Percentiles rank a stretch among this genome's conserved stretches.
phyloP scores from a whole-genome alignment of 2,113 vertebrate species.

The Thryonomys swinderianus region DNA sequence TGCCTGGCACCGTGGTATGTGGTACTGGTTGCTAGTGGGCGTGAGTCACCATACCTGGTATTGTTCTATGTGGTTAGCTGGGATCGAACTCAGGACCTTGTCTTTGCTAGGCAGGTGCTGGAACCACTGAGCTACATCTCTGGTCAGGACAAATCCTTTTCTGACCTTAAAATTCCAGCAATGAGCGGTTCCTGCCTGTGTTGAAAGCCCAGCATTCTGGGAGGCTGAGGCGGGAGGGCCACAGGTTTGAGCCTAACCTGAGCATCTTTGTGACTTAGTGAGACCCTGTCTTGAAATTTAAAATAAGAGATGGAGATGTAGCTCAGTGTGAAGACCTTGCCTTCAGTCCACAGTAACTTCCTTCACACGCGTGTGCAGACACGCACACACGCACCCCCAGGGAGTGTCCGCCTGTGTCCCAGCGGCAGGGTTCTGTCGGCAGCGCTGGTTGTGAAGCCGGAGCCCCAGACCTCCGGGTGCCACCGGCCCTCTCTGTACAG shows the following conservation, averaged over 20 bases:
- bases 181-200: neutral
- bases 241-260: neutral
- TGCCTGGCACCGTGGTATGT: too few relatives aligned
- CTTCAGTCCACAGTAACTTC: too few relatives aligned
- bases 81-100: too few relatives aligned
- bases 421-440: neutral
- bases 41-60: too few relatives aligned
- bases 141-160: constrained; percentile 28
- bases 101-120: too few relatives aligned
- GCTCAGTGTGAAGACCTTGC: neutral
- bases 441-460: neutral
- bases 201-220: neutral
- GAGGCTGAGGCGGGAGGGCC: neutral
- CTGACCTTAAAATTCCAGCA: neutral
- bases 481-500: neutral
- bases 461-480: neutral
- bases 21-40: too few relatives aligned
- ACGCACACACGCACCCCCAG: too few relatives aligned
- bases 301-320: neutral
- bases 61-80: too few relatives aligned
- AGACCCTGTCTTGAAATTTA: neutral
- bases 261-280: neutral
- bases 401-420: too few relatives aligned
- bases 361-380: too few relatives aligned
- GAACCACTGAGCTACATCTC: too few relatives aligned